Evolutionary conservation across 2,113 vertebrate genomes (phyloP).

Genomic region (Thryonomys swinderianus): DNA sequence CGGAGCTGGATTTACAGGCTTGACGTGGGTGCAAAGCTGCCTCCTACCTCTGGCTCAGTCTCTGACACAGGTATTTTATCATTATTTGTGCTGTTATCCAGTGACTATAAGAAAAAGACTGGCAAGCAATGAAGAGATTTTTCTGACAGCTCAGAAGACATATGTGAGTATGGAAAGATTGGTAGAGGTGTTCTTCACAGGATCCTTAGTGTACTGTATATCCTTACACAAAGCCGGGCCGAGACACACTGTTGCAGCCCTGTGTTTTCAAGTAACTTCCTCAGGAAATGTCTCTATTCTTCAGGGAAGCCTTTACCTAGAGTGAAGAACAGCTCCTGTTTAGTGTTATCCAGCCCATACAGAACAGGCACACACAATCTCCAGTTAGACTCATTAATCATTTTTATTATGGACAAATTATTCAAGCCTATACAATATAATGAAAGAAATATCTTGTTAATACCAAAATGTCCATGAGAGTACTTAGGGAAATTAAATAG

Average conservation of each 20-base stretch:
- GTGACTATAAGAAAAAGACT: conserved; percentile 74
- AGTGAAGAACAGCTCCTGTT: neutral
- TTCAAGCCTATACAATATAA: conserved; percentile 75
- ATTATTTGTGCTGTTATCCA: conserved; percentile 63
- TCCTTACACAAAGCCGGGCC: neutral
- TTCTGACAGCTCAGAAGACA: conserved; percentile 79
- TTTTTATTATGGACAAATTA: conserved; percentile 70
- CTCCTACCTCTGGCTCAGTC: conserved; percentile 61
- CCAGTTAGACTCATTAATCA: conserved; percentile 62
- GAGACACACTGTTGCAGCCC: conserved; percentile 36
- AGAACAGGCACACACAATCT: neutral
- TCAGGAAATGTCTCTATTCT: neutral
- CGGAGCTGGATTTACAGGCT: conserved; percentile 70
- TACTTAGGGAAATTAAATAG: conserved; percentile 78
- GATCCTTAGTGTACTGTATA: conserved; percentile 71
- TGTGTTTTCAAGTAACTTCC: conserved; percentile 59
- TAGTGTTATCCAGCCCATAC: neutral
- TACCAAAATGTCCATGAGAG: conserved; percentile 75
- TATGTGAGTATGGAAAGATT: conserved; percentile 43
- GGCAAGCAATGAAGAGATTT: conserved; percentile 72
- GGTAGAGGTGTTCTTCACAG: conserved; percentile 69
- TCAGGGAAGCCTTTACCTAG: neutral
- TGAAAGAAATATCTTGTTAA: conserved; percentile 74
- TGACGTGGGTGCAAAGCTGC: conserved; percentile 41
- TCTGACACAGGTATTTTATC: conserved; percentile 57